Evolutionary conservation across 1,140 invertebrate species (phyloP).

Genomic region (Homalodisca vitripennis): DNA sequence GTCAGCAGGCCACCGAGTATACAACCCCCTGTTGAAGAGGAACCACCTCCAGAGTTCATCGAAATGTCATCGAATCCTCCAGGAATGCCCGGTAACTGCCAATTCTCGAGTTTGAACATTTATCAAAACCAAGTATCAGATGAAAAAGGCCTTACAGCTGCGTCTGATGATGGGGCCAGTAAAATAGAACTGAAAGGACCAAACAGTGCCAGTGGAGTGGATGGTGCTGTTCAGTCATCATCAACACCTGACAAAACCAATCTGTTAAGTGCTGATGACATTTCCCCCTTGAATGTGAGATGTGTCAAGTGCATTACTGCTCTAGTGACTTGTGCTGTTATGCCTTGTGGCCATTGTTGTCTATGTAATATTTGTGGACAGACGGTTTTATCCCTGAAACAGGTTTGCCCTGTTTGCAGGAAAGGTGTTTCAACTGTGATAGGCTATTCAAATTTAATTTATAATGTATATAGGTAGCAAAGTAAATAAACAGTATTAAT

Average conservation of each 20-base stretch:
- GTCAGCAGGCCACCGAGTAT: not conserved
- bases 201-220: not conserved
- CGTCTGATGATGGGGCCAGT: not conserved
- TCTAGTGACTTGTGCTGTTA: conserved; percentile 10
- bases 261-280: not conserved
- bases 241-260: not conserved
- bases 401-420: conserved; percentile 6
- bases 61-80: conserved; percentile 15
- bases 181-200: conserved; percentile 4
- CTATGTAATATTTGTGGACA: conserved; percentile 20
- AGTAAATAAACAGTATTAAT: too few relatives aligned
- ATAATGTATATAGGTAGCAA: conserved; percentile 17
- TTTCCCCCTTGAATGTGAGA: conserved; percentile 9
- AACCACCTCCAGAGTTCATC: conserved; percentile 12
- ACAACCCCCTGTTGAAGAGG: conserved; percentile 5
- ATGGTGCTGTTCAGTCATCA: conserved; percentile 2
- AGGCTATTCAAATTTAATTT: conserved; percentile 23
- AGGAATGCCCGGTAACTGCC: not conserved
- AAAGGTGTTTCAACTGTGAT: conserved; percentile 7
- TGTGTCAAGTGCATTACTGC: conserved; percentile 16
- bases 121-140: too few relatives aligned
- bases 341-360: conserved; percentile 17
- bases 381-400: conserved; percentile 11
- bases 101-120: not conserved
- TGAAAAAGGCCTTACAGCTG: not conserved